These are phyloP conservation scores for Synergus itoensis DNA, from an alignment of 2,888 invertebrate genomes.

Conservation along the genomic window DNA sequence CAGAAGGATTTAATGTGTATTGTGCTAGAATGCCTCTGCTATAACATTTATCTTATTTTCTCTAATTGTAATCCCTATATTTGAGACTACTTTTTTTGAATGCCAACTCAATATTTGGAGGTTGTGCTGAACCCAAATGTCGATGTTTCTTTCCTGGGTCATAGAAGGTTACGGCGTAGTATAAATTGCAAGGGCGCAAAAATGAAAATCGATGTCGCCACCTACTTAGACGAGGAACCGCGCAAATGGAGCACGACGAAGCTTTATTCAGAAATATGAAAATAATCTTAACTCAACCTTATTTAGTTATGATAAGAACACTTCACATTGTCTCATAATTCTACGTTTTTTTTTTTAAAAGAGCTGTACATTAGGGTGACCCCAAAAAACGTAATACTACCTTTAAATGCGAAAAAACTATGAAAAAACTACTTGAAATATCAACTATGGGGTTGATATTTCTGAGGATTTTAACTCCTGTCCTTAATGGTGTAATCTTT, in stretches of 20 bases:
- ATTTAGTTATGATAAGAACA: slow-evolving; percentile 11
- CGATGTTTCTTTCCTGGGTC: neutral
- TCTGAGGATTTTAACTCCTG: too few relatives aligned
- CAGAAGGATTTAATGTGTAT: neutral
- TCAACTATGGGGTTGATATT: too few relatives aligned
- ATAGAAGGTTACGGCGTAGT: slow-evolving; percentile 35
- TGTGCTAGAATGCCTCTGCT: too few relatives aligned
- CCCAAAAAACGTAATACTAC: neutral
- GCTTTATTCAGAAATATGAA: neutral
- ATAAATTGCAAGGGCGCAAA: slow-evolving; percentile 34
- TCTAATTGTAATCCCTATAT: neutral
- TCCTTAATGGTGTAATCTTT: too few relatives aligned
- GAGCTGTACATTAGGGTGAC: neutral
- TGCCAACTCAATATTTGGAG: neutral
- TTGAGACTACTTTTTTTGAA: neutral
- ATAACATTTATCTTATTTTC: too few relatives aligned
- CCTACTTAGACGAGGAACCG: neutral
- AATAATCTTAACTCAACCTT: slow-evolving; percentile 1
- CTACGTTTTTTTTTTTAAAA: slow-evolving; percentile 6
- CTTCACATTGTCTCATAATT: neutral
- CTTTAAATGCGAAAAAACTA: neutral
- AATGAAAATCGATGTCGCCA: slow-evolving; percentile 36
- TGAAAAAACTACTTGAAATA: neutral
- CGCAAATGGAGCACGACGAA: slow-evolving; percentile 1
- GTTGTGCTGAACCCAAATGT: neutral